Conservation (phyloP, 2,797 vertebrate species). For the Xiphorhynchus erythropygius region DNA sequence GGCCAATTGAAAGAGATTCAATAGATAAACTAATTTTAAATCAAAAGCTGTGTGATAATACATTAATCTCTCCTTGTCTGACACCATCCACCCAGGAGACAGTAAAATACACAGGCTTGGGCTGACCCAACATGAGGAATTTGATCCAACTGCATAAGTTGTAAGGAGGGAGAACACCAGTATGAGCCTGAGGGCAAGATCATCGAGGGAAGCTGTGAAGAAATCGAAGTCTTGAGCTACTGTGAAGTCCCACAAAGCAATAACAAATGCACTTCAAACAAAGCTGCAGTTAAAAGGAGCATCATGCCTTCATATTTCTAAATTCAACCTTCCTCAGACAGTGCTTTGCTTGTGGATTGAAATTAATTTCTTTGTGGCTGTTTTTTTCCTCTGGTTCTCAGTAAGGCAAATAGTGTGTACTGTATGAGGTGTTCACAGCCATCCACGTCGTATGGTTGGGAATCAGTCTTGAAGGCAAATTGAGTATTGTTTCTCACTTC, state of each 20-base stretch:
- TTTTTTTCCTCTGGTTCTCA: neutral
- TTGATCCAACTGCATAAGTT: neutral
- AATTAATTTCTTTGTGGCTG: neutral
- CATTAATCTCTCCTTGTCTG: conserved; percentile 25
- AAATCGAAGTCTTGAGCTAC: neutral
- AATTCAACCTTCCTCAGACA: neutral
- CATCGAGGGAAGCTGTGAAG: neutral
- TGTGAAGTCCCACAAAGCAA: neutral
- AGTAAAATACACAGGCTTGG: neutral
- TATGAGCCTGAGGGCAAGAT: neutral
- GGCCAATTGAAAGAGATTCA: conserved; percentile 14
- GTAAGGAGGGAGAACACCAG: neutral
- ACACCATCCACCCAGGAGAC: neutral
- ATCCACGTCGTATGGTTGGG: neutral
- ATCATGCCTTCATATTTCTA: neutral
- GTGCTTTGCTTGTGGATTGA: neutral
- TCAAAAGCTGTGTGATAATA: conserved; percentile 45
- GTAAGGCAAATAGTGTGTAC: accelerated
- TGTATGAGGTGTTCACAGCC: neutral
- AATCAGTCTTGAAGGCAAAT: neutral
- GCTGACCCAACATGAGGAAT: neutral
- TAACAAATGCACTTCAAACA: neutral
- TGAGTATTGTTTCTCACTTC: neutral
- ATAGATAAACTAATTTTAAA: conserved; percentile 37
- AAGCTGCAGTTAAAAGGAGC: neutral